Evolutionary conservation across 1,140 invertebrate species (phyloP), one percentile per base, ranked within the genome.

Genomic region (Drosophila chauvacae): DNA sequence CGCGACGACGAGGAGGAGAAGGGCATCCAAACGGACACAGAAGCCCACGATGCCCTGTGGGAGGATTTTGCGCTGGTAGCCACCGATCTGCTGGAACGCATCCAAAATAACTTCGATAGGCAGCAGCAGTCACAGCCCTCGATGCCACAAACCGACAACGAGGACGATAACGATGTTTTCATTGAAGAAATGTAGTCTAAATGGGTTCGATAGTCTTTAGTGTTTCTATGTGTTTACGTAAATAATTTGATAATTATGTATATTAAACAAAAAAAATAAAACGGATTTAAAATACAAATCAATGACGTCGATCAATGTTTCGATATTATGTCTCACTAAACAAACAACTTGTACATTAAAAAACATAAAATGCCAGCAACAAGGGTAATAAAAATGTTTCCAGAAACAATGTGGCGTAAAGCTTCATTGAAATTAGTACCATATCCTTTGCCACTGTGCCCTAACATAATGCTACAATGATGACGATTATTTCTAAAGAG

Each of bases 41-140:
- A 84, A 33, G 66, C 73, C 16, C 76, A 68, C 9, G 92, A 94
- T 75, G 80, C 91, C 39, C 74, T 94, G 37, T 95, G 95, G 95
- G 95, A 95, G 90, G 94, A 95, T 70, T 95, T 95, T 91, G 94
- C 95, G 7, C 91, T 93, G 69, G 94, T 95, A 7, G 95, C 94
- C 23, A 95, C 95, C 13, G 95, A 95, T 91, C 91, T 95, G 44
- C 82, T 95, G 23, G 95, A 95, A 79, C 82, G 92, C 20, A 87
- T 93, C 66, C 92, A 93, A 35, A 83, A 90, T 26, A 91, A 84
- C 16, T 85, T 92, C 23, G 88, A 91, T 39, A 90, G 50, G n/a
- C 81, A 72, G 23, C 73, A 81, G 33, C 53, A 61, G 42, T 71
- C 47, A 44, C 55, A 79, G 9, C n/a, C 20, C 26, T 14, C 18